Conservation (phyloP, 2,888 invertebrate genomes). For the Galerucella calmariensis region DNA sequence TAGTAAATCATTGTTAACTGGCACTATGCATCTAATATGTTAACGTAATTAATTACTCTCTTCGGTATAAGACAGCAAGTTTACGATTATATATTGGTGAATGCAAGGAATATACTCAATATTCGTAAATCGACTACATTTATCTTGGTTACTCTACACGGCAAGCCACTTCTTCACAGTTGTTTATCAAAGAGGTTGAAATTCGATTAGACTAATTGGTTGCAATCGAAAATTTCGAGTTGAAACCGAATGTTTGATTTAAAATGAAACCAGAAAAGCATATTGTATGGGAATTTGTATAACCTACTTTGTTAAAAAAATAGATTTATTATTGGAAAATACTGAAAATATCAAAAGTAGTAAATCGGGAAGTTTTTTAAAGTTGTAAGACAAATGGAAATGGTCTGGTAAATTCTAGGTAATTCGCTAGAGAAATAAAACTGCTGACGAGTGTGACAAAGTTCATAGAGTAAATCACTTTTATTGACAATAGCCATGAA, state of each 20-base stretch:
- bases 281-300: too few species aligned
- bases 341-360: too few species aligned
- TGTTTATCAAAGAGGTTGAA: neutral
- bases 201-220: neutral
- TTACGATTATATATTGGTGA: conserved; percentile 11
- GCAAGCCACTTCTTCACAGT: neutral
- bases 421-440: neutral
- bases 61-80: conserved; percentile 1
- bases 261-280: too few species aligned
- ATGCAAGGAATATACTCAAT: neutral
- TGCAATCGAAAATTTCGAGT: too few species aligned
- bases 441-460: neutral
- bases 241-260: too few species aligned
- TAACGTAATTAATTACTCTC: conserved; percentile 4
- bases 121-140: conserved; percentile 1
- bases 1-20: conserved; percentile 6
- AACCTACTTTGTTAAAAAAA: too few species aligned
- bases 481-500: too few species aligned
- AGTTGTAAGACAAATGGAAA: too few species aligned
- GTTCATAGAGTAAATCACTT: too few species aligned
- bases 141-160: neutral
- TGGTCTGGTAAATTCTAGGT: too few species aligned
- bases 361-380: too few species aligned
- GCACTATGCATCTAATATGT: conserved; percentile 9
- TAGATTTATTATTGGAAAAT: too few species aligned